Evolutionary conservation across 2,888 invertebrate genomes (phyloP).

Genomic region (Cosmia pyralina): DNA sequence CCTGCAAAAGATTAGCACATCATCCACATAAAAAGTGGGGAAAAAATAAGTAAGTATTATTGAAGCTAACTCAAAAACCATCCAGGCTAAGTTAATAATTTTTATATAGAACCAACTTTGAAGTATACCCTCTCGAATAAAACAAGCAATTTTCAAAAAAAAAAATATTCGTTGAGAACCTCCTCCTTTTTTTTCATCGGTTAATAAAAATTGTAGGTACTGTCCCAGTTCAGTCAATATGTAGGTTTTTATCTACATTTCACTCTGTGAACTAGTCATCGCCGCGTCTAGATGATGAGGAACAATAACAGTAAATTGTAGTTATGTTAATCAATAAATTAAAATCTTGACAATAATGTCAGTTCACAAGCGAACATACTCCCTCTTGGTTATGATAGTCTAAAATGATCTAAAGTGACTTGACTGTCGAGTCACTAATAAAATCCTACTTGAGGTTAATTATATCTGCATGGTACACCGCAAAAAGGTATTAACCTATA

Average conservation of each 20-base stretch:
- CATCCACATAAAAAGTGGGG: too few species aligned
- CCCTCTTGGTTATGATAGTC: conserved; percentile 16
- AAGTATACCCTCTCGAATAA: too few species aligned
- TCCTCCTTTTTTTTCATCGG: too few species aligned
- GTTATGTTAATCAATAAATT: conserved; percentile 49
- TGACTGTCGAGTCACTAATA: conserved; percentile 8
- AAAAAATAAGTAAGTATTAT: too few species aligned
- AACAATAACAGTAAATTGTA: conserved; percentile 48
- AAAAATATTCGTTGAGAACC: too few species aligned
- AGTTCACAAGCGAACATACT: conserved; percentile 10
- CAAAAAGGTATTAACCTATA: conserved; percentile 27
- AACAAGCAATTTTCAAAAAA: too few species aligned
- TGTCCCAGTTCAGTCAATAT: too few species aligned
- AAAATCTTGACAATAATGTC: conserved; percentile 42
- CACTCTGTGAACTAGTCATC: conserved; percentile 10
- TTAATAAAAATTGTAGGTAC: too few species aligned
- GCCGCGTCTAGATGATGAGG: not conserved
- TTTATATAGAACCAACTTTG: too few species aligned
- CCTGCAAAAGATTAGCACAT: too few species aligned
- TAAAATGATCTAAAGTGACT: conserved; percentile 26
- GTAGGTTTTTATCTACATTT: not conserved
- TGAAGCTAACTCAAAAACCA: too few species aligned
- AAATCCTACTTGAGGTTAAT: conserved; percentile 19
- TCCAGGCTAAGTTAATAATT: too few species aligned
- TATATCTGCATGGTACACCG: conserved; percentile 34